Percentiles rank a stretch among this genome's conserved stretches.
Evolutionary conservation across 2,113 vertebrate genomes (phyloP).

Genomic region (Caloenas nicobarica): DNA sequence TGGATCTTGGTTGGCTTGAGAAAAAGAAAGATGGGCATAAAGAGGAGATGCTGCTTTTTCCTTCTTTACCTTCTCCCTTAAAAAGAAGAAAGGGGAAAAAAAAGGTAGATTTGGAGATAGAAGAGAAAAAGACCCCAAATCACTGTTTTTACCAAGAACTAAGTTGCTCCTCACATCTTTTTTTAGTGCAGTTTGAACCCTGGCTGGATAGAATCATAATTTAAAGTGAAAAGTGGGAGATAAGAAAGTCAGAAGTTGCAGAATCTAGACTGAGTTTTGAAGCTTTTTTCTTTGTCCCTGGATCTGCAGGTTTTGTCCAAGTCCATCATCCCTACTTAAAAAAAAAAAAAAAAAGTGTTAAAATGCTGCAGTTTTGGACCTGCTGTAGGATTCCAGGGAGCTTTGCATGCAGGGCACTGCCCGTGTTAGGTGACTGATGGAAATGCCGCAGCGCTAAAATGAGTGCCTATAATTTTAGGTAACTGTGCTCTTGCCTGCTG

Average conservation of each 20-base stretch:
- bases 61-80: not conserved
- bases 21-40: not conserved
- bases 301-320: not conserved
- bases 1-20: not conserved
- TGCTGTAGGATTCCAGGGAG: not conserved
- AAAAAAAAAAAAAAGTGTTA: not conserved
- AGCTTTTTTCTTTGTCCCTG: not conserved
- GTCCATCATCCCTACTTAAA: not conserved
- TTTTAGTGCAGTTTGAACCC: no score
- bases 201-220: not conserved
- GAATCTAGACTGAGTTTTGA: not conserved
- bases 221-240: not conserved
- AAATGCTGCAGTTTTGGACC: not conserved
- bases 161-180: not conserved
- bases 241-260: not conserved
- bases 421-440: not conserved
- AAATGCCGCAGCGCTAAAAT: slow-evolving; percentile 49
- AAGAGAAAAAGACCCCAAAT: not conserved
- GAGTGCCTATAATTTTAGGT: slow-evolving; percentile 74
- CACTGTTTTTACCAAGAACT: not conserved
- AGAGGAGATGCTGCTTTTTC: not conserved
- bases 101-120: not conserved
- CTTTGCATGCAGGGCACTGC: slow-evolving; percentile 15
- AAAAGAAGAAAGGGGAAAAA: not conserved
- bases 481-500: slow-evolving; percentile 84